Percentiles rank a stretch among this genome's conserved stretches.
phyloP scores from a whole-genome alignment of 1,140 invertebrate species.

The Zaprionus lachaisei region DNA sequence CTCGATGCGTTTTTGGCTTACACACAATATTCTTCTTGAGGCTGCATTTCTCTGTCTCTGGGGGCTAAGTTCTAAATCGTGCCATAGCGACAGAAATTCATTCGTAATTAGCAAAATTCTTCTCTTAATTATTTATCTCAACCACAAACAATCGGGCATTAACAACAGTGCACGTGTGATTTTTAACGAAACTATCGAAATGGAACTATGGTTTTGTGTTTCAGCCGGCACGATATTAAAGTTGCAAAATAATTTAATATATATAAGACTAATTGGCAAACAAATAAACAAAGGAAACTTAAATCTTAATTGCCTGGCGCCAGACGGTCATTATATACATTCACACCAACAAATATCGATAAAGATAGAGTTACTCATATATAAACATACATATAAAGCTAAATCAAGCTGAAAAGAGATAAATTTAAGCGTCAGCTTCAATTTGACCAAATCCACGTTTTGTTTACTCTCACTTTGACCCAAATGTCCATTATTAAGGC shows the following conservation, averaged over 20 bases:
- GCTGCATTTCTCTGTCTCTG: not conserved
- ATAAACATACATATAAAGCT: slow-evolving; percentile 25
- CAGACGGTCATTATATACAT: slow-evolving; percentile 55
- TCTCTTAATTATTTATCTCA: slow-evolving; percentile 46
- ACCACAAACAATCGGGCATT: slow-evolving; percentile 33
- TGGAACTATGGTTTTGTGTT: not conserved
- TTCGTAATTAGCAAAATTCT: slow-evolving; percentile 60
- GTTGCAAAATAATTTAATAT: slow-evolving; percentile 56
- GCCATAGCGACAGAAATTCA: slow-evolving; percentile 25
- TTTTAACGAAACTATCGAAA: slow-evolving; percentile 13
- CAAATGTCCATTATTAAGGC: slow-evolving; percentile 67
- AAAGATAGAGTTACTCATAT: slow-evolving; percentile 10
- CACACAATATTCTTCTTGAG: slow-evolving; percentile 20
- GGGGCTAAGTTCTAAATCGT: slow-evolving; percentile 36
- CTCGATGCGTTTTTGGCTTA: slow-evolving; percentile 17
- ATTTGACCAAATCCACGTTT: slow-evolving; percentile 22
- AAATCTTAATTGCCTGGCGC: slow-evolving; percentile 71
- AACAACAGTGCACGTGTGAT: slow-evolving; percentile 13
- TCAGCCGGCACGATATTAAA: slow-evolving; percentile 21
- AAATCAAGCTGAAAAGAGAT: slow-evolving; percentile 42
- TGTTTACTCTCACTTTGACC: slow-evolving; percentile 56
- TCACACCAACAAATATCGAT: slow-evolving; percentile 1
- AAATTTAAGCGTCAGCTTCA: slow-evolving; percentile 40
- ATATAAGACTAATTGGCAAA: slow-evolving; percentile 66
- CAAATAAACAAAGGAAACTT: slow-evolving; percentile 41